Percentiles rank a stretch among this genome's conserved stretches.
phyloP scores from a whole-genome alignment of 2,797 vertebrate genomes.

The Scarus forsteni region DNA sequence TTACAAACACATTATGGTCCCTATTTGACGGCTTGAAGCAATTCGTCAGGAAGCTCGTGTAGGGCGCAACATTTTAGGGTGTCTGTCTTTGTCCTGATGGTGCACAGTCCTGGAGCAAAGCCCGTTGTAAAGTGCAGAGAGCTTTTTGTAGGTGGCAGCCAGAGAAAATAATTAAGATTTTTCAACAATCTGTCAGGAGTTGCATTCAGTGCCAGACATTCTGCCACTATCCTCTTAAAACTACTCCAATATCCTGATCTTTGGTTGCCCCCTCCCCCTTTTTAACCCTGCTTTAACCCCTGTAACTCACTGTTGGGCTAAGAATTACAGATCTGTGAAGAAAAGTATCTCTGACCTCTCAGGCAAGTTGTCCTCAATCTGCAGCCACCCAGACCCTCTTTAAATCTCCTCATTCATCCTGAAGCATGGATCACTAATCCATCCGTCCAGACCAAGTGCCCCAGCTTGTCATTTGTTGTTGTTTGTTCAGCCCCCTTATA shows the following conservation, averaged over 20 bases:
- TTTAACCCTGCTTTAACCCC: slow-evolving; percentile 24
- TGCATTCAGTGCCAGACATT: background rate
- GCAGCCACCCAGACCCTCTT: slow-evolving; percentile 14
- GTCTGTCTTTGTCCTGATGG: too few species aligned
- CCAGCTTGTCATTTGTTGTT: slow-evolving; percentile 46
- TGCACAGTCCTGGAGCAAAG: too few species aligned
- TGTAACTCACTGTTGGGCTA: slow-evolving; percentile 2
- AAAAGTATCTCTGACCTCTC: slow-evolving; percentile 19
- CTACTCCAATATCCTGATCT: slow-evolving; percentile 36
- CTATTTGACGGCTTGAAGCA: too few species aligned
- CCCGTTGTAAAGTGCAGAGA: too few species aligned
- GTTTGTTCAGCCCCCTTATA: slow-evolving; percentile 43
- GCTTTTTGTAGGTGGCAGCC: too few species aligned
- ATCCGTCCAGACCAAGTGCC: slow-evolving; percentile 46
- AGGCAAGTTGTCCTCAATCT: slow-evolving; percentile 15
- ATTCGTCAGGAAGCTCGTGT: too few species aligned
- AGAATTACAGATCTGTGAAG: slow-evolving; percentile 5
- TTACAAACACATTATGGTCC: too few species aligned
- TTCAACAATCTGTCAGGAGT: too few species aligned
- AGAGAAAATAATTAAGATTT: too few species aligned
- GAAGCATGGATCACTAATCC: slow-evolving; percentile 59
- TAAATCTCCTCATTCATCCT: slow-evolving; percentile 45
- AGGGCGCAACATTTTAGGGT: too few species aligned
- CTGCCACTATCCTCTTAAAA: slow-evolving; percentile 32
- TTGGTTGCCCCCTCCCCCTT: slow-evolving; percentile 18